Evolutionary conservation across 1,140 invertebrate genomes (phyloP), one percentile per base, ranked within the genome.

Genomic region (Stegodyphus mimosarum): DNA sequence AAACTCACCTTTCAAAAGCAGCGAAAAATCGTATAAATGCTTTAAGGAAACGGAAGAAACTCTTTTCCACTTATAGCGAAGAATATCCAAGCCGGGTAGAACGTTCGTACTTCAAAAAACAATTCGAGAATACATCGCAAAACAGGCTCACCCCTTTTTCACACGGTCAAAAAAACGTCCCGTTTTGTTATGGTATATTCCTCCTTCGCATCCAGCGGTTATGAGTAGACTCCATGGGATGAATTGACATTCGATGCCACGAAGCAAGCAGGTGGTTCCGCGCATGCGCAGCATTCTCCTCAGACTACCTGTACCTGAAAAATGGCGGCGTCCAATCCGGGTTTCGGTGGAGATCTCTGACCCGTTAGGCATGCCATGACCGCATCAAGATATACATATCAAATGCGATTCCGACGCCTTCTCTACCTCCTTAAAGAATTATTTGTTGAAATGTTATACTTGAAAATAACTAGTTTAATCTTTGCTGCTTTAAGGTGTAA

Each of bases 221-320:
- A 15, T 7, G 81, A 55, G 64, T 55, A 67, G 63, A 79, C 49
- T 69, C 77, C 64, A 79, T 79, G 50, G 52, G 69, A 69, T 7
- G 73, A 84, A 84, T 84, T 76, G 73, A 74, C 81, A 74, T 84
- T 84, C 81, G 73, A 55, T 83, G 72, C 63, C 63, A 64, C 49
- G 51, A 83, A 83, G 81, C 81, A 55, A 75, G 81, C 81, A 75
- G 81, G 81, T 75, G 81, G 81, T 75, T 75, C 17, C 17, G 81
- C 71, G 72, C 81, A 83, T 74, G 81, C 81, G 72, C 72, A 63
- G 17, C 76, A n/a, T 15, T 17, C 10, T 55, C 17, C 7, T 11
- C 48, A 48, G 6, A 73, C 81, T 83, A 83, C 81, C 81, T 83
- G 81, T 83, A 83, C 81, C 81, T 83, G 81, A 49, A 83, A 83